A percentile compares a stretch with the other conserved stretches of the same genome.
phyloP scores from a whole-genome alignment of 2,888 invertebrate genomes.

The Philereme vetulata region DNA sequence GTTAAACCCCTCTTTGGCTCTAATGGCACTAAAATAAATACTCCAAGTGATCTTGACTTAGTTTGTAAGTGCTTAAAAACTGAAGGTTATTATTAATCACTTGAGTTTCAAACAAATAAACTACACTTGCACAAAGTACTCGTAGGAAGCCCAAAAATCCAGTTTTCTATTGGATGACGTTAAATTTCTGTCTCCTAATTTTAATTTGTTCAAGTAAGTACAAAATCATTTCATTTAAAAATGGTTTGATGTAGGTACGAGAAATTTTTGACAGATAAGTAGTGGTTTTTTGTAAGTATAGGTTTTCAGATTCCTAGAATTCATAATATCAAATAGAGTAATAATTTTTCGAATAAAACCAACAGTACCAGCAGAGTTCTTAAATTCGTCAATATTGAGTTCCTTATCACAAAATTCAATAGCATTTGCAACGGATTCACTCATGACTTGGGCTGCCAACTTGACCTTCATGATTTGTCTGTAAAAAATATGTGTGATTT shows the following conservation, averaged over 20 bases:
- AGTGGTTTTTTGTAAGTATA: no score
- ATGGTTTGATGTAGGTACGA: no score
- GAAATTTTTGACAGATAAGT: no score
- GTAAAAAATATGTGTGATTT: slow-evolving; percentile 20
- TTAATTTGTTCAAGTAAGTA: no score
- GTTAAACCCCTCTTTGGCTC: slow-evolving; percentile 32
- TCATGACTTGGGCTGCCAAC: slow-evolving; percentile 28
- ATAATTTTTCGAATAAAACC: slow-evolving; percentile 31
- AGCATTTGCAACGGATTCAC: slow-evolving; percentile 28
- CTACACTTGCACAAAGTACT: slow-evolving; percentile 8
- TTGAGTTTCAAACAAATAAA: slow-evolving; percentile 5
- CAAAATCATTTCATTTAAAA: no score
- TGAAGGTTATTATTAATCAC: slow-evolving; percentile 4
- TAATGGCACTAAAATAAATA: slow-evolving; percentile 28
- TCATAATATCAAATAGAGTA: slow-evolving; percentile 33
- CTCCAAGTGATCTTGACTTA: slow-evolving; percentile 33
- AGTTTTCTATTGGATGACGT: no score
- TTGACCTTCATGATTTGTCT: slow-evolving; percentile 34
- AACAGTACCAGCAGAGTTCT: slow-evolving; percentile 16
- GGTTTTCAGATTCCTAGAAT: slow-evolving; percentile 19
- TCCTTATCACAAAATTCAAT: slow-evolving; percentile 20
- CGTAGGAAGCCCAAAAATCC: slow-evolving; percentile 10
- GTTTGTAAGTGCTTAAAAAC: slow-evolving; percentile 22
- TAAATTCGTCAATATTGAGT: slow-evolving; percentile 21
- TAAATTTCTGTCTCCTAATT: neutral